These are phyloP conservation scores for Ibidorhyncha struthersii DNA, from an alignment of 2,113 vertebrate species.

Conservation along the genomic window DNA sequence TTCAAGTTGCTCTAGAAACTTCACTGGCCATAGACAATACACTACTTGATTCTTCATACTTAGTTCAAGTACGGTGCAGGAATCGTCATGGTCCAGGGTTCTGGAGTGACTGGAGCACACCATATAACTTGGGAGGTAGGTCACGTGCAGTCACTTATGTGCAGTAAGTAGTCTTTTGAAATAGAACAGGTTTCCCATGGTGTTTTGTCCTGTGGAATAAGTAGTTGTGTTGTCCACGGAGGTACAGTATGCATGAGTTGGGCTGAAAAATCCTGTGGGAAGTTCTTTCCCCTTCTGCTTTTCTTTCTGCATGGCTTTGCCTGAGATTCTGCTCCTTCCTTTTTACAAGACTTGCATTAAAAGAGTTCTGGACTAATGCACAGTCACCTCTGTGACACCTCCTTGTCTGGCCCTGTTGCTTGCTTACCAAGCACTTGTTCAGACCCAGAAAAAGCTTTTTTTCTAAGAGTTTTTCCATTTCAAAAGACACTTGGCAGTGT, in stretches of 20 bases:
- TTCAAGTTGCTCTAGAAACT: slow-evolving; percentile 42
- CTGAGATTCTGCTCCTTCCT: neutral
- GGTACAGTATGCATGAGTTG: neutral
- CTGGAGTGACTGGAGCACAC: slow-evolving; percentile 91
- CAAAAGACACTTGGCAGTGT: accelerated
- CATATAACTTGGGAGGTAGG: slow-evolving; percentile 76
- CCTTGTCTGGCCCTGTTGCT: neutral
- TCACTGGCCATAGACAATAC: slow-evolving; percentile 66
- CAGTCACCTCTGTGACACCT: neutral
- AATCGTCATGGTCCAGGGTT: slow-evolving; percentile 50
- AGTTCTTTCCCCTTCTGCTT: neutral
- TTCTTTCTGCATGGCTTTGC: neutral
- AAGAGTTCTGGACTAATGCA: neutral
- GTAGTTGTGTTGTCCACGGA: neutral
- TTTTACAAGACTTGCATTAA: neutral
- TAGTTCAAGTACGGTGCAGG: slow-evolving; percentile 79
- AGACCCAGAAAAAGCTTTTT: neutral
- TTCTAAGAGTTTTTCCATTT: neutral
- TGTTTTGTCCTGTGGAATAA: neutral
- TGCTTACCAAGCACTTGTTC: neutral
- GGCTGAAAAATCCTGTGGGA: neutral
- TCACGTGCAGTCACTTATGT: accelerated
- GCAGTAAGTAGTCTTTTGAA: neutral
- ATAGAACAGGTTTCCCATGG: neutral
- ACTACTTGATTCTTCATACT: slow-evolving; percentile 71